A percentile compares a stretch with the other conserved stretches of the same genome.
Evolutionary conservation across 2,797 vertebrate species (phyloP).

Genomic region (Sebastes vulpes): DNA sequence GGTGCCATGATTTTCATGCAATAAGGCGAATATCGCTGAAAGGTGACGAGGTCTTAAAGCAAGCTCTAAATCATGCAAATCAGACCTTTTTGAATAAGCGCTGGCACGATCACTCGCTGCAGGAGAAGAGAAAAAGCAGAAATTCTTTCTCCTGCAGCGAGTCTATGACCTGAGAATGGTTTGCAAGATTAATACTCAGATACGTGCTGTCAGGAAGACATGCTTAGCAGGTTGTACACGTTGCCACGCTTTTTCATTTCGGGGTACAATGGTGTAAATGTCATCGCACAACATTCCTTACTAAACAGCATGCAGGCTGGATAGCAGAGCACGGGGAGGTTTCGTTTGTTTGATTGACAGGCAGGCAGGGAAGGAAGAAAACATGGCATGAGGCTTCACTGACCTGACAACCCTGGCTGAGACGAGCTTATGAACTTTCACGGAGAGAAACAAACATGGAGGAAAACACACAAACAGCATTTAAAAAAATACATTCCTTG

Average conservation of each 20-base stretch:
- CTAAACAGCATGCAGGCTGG: not conserved
- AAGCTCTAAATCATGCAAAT: not conserved
- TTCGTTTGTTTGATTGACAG: slow-evolving; percentile 22
- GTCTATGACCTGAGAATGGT: not conserved
- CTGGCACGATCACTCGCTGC: not conserved
- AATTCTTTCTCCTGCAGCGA: not conserved
- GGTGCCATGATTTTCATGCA: not conserved
- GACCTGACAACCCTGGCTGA: slow-evolving; percentile 14
- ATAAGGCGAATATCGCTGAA: not conserved
- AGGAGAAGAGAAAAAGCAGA: not conserved
- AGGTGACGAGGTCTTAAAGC: not conserved
- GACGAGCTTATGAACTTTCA: slow-evolving; percentile 22
- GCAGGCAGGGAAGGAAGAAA: not conserved
- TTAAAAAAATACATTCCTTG: not conserved
- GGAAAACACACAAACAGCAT: slow-evolving; percentile 1
- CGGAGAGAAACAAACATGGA: slow-evolving; percentile 12
- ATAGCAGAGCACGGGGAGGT: not conserved
- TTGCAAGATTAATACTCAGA: slow-evolving; percentile 19
- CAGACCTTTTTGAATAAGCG: not conserved
- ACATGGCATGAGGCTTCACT: not conserved
- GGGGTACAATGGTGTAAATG: not conserved
- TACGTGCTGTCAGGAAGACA: slow-evolving; percentile 1
- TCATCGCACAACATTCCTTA: not conserved
- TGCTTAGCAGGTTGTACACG: not conserved
- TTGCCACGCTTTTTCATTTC: not conserved